Evolutionary conservation across 2,888 invertebrate species (phyloP).

Genomic region (Colletes collaris): DNA sequence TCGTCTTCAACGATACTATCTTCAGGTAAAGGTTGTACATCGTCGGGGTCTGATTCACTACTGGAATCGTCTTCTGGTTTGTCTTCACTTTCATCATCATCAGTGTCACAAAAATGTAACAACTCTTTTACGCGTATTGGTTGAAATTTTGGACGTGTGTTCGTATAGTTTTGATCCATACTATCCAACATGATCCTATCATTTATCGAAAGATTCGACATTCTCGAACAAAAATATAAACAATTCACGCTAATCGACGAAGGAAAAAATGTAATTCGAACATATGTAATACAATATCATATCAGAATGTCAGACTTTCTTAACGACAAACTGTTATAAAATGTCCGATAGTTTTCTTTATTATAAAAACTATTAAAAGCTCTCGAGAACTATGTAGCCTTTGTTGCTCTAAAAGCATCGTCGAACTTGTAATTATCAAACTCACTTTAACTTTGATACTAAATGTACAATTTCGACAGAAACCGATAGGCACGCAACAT

Average conservation of each 20-base stretch:
- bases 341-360: background rate
- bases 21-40: conserved; percentile 50
- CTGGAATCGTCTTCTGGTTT: conserved; percentile 53
- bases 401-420: conserved; percentile 42
- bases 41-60: conserved; percentile 67
- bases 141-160: conserved; percentile 65
- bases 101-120: conserved; percentile 68
- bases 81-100: conserved; percentile 75
- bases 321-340: background rate
- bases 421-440: conserved; percentile 12
- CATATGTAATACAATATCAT: background rate
- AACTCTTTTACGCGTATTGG: conserved; percentile 76
- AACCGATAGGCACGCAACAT: background rate
- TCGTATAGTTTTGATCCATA: conserved; percentile 36
- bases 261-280: background rate
- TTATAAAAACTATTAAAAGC: conserved; percentile 17
- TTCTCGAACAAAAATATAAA: conserved; percentile 24
- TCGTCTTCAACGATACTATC: conserved; percentile 36
- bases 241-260: conserved; percentile 15
- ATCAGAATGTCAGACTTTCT: background rate
- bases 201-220: conserved; percentile 54
- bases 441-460: background rate
- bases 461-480: background rate
- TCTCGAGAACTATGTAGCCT: background rate
- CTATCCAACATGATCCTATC: conserved; percentile 37